Evolutionary conservation across 2,113 vertebrate species (phyloP).

Genomic region (Zingel zingel): DNA sequence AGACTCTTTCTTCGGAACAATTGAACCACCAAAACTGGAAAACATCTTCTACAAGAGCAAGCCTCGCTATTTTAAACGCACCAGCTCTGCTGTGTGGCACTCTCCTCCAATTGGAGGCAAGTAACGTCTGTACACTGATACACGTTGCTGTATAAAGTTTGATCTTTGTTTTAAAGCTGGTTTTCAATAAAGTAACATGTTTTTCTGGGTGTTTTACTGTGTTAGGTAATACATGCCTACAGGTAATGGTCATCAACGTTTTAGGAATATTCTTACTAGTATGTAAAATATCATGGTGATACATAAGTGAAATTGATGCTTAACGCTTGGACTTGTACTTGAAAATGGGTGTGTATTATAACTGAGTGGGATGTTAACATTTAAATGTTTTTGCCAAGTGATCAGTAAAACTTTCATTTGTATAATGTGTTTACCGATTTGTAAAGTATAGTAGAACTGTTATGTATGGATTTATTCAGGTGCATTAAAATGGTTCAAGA

Average conservation of each 20-base stretch:
- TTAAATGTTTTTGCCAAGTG: neutral
- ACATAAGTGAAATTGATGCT: neutral
- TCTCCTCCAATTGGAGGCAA: constrained; percentile 84
- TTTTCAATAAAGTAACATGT: constrained; percentile 62
- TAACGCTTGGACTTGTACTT: neutral
- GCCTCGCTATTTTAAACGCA: constrained; percentile 95
- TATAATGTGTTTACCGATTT: constrained; percentile 5
- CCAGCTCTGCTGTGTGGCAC: constrained; percentile 95
- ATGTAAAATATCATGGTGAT: constrained; percentile 46
- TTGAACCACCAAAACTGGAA: constrained; percentile 88
- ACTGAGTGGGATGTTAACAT: neutral
- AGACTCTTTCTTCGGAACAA: constrained; percentile 84
- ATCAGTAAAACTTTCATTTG: constrained; percentile 9
- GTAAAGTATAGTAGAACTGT: constrained; percentile 7
- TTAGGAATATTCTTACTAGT: constrained; percentile 21
- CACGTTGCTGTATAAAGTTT: constrained; percentile 55
- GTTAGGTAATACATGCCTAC: neutral
- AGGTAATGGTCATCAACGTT: neutral
- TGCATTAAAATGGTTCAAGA: constrained; percentile 34
- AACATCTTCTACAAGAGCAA: constrained; percentile 94
- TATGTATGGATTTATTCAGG: constrained; percentile 6
- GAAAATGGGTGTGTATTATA: constrained; percentile 19
- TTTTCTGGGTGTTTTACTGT: neutral
- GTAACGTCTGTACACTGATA: constrained; percentile 46
- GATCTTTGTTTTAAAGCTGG: constrained; percentile 19